phyloP scores from a whole-genome alignment of 2,888 invertebrate species.

The Uloborus plumipes region DNA sequence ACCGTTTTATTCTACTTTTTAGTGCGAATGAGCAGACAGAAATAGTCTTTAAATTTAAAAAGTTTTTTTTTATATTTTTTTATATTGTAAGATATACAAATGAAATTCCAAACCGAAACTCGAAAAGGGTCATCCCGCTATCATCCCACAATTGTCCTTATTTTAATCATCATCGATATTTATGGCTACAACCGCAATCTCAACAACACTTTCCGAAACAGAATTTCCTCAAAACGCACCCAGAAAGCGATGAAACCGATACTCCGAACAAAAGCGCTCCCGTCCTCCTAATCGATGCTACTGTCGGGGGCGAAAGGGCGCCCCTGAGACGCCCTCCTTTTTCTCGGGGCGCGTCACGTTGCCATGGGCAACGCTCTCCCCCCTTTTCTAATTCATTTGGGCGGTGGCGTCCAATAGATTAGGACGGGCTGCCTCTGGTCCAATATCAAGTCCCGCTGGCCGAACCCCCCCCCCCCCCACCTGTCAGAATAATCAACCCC shows the following conservation, averaged over 20 bases:
- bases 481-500: no score
- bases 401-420: slow-evolving; percentile 17
- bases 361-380: slow-evolving; percentile 34
- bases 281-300: slow-evolving; percentile 37
- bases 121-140: no score
- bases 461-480: no score
- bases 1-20: no score
- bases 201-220: background rate
- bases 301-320: slow-evolving; percentile 45
- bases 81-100: no score
- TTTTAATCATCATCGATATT: background rate
- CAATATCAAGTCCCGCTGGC: slow-evolving; percentile 8
- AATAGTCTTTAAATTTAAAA: no score
- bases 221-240: background rate
- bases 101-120: no score
- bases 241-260: background rate
- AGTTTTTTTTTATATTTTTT: no score
- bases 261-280: background rate
- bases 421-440: background rate
- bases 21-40: no score
- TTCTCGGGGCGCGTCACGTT: slow-evolving; percentile 42
- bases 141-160: no score
- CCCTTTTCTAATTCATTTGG: slow-evolving; percentile 13
- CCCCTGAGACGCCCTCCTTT: slow-evolving; percentile 60
- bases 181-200: background rate